Percentiles rank a stretch among this genome's conserved stretches.
Conservation (phyloP, 2,888 invertebrate genomes). For the Orthosia gracilis region DNA sequence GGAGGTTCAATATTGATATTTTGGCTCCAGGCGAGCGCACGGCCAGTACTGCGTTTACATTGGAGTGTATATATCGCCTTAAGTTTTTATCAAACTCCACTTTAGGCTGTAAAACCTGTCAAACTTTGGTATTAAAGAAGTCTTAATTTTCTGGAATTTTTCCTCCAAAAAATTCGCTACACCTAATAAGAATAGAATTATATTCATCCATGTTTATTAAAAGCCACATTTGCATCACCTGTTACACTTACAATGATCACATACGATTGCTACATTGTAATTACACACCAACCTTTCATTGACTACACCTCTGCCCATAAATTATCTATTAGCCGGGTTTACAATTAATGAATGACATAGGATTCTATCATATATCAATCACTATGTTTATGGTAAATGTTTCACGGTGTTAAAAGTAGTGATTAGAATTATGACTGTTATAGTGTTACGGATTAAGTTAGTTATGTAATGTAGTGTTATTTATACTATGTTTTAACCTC, state of each 20-base stretch:
- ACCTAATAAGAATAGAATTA: too few species aligned
- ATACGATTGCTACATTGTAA: slow-evolving; percentile 22
- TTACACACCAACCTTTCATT: slow-evolving; percentile 14
- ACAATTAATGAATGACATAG: slow-evolving; percentile 19
- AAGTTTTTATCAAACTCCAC: too few species aligned
- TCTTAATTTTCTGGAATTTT: too few species aligned
- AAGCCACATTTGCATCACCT: not conserved
- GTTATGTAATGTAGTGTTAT: slow-evolving; percentile 1
- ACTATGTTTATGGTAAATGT: slow-evolving; percentile 9
- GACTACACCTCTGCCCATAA: slow-evolving; percentile 7
- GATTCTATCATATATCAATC: not conserved
- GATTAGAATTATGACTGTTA: not conserved
- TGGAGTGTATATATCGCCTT: too few species aligned
- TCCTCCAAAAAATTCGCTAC: too few species aligned
- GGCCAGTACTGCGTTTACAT: too few species aligned
- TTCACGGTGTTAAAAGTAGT: slow-evolving; percentile 9
- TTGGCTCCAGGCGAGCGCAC: too few species aligned
- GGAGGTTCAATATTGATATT: too few species aligned
- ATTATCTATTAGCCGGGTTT: slow-evolving; percentile 23
- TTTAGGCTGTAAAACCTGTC: too few species aligned
- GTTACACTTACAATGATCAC: not conserved
- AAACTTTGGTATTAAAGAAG: too few species aligned
- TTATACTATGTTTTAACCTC: not conserved
- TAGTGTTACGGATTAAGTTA: slow-evolving; percentile 14
- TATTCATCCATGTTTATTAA: not conserved